A percentile compares a stretch with the other conserved stretches of the same genome.
phyloP scores from a whole-genome alignment of 2,113 vertebrate genomes.

The Nematolebias whitei region DNA sequence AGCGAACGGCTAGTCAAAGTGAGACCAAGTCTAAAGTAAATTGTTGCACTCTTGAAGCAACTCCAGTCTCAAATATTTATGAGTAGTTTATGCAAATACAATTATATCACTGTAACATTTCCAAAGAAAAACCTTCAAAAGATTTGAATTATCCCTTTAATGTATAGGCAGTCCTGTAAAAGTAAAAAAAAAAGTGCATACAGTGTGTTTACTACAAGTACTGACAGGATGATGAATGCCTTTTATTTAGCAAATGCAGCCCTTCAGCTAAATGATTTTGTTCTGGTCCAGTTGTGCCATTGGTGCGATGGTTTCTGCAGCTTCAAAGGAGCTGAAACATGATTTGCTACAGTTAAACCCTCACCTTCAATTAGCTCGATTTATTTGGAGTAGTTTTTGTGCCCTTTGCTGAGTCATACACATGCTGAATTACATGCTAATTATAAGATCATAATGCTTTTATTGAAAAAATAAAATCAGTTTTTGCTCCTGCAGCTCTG shows the following conservation, averaged over 20 bases:
- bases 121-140: neutral
- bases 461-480: conserved; percentile 5
- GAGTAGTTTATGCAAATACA: too few species aligned
- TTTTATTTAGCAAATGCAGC: conserved; percentile 55
- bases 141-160: conserved; percentile 4
- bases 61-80: too few species aligned
- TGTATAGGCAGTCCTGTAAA: conserved; percentile 1
- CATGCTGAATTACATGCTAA: neutral
- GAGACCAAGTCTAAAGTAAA: too few species aligned
- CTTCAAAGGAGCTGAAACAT: conserved; percentile 22
- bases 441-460: neutral
- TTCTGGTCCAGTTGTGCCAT: conserved; percentile 29
- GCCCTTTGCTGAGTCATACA: neutral
- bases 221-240: conserved; percentile 52
- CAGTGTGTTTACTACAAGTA: conserved; percentile 16
- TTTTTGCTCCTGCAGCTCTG: conserved; percentile 6
- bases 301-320: conserved; percentile 20
- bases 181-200: neutral
- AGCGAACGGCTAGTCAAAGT: too few species aligned
- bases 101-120: too few species aligned
- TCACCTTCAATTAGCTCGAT: neutral
- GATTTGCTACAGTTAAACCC: conserved; percentile 18
- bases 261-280: conserved; percentile 59
- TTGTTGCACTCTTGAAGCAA: too few species aligned
- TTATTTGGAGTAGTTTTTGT: neutral